These are phyloP conservation scores for Hydropsyche betteni DNA, from an alignment of 2,888 invertebrate genomes.

Conservation along the genomic window DNA sequence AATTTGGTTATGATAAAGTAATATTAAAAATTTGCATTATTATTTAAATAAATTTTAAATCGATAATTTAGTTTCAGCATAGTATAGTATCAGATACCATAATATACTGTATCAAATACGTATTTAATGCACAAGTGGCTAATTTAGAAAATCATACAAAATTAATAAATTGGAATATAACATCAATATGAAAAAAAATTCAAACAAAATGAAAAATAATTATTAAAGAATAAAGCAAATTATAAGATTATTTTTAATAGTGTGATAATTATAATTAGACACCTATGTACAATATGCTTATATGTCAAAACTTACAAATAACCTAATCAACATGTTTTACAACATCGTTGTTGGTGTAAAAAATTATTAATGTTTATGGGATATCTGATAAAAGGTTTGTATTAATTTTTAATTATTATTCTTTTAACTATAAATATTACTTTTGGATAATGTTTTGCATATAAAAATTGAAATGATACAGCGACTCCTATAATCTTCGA, in stretches of 20 bases:
- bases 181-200: too few relatives aligned
- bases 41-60: too few relatives aligned
- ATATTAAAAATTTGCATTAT: too few relatives aligned
- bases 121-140: too few relatives aligned
- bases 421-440: neutral
- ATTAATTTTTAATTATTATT: neutral
- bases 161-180: too few relatives aligned
- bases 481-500: slow-evolving; percentile 23
- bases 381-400: neutral
- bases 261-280: slow-evolving; percentile 21
- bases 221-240: slow-evolving; percentile 1
- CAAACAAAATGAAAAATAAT: neutral
- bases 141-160: too few relatives aligned
- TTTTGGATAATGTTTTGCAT: neutral
- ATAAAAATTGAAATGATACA: slow-evolving; percentile 9
- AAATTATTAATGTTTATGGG: slow-evolving; percentile 10
- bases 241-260: neutral
- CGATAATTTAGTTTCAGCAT: too few relatives aligned
- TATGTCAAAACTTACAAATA: slow-evolving; percentile 18
- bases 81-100: too few relatives aligned
- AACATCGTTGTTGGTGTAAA: slow-evolving; percentile 22
- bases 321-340: slow-evolving; percentile 19
- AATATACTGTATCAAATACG: too few relatives aligned
- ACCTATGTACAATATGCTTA: slow-evolving; percentile 28
- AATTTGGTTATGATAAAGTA: too few relatives aligned